Percentiles rank a stretch among this genome's conserved stretches.
Conservation (phyloP, 2,113 vertebrate species). For the Poecile atricapillus region DNA sequence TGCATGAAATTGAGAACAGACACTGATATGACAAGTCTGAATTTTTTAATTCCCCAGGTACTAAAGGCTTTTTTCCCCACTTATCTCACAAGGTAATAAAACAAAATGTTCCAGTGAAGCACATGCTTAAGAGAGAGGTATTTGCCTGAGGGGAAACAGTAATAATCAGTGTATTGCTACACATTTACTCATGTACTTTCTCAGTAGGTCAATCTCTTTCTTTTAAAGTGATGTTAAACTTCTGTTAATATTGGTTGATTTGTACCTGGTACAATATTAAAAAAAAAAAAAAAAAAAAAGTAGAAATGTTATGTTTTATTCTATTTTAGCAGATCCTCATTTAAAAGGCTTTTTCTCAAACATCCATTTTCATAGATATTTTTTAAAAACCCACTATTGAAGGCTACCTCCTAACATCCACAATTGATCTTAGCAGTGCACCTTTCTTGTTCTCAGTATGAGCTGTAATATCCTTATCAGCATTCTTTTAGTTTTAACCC, state of each 20-base stretch:
- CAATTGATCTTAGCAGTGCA: constrained; percentile 77
- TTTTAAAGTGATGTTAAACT: constrained; percentile 88
- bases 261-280: constrained; percentile 59
- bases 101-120: constrained; percentile 88
- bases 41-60: constrained; percentile 95
- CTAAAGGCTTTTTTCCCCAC: constrained; percentile 79
- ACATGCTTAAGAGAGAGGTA: constrained; percentile 88
- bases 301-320: constrained; percentile 45
- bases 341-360: constrained; percentile 71
- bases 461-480: constrained; percentile 83
- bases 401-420: constrained; percentile 78
- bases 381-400: constrained; percentile 60
- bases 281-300: constrained; percentile 43
- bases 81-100: constrained; percentile 96
- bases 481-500: constrained; percentile 84
- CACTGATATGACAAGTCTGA: constrained; percentile 87
- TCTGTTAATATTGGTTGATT: constrained; percentile 82
- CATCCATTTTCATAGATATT: constrained; percentile 68
- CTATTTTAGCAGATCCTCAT: constrained; percentile 39
- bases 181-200: constrained; percentile 86
- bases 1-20: constrained; percentile 90
- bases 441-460: constrained; percentile 78
- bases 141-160: constrained; percentile 96
- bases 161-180: constrained; percentile 87
- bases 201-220: constrained; percentile 85